Base-by-base conservation (phyloP, 2,797 vertebrate genomes). In the Paedocypris micromegethes region DNA sequence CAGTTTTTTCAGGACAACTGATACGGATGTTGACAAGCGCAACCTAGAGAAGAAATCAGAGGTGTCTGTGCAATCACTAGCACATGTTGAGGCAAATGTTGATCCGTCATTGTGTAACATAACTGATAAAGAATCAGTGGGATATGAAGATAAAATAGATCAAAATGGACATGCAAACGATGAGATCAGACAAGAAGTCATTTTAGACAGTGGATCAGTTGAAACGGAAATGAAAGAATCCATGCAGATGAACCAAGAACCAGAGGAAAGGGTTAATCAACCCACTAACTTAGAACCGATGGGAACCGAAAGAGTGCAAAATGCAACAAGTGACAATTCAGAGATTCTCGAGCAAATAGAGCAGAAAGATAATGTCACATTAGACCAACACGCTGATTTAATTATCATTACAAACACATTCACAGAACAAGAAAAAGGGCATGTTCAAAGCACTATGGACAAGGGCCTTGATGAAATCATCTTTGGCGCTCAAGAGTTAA, bases 381-480 rank as follows among this genome's bases (percentile, higher is more conserved):
- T 23, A 65, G 38, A 42, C 40, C 8, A 23, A 23, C 23, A 23
- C 23, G 5, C 48, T 37, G 55, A 62, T 60, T 9, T 48, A 58
- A 5, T 71, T 54, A 55, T 60, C 64, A 58, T 23, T 23, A 23
- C 23, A 46, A 3, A 39, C 1, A 46, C 51, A 1, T 48, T 37
- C 52, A 59, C 56, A 72, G 66, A 83, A 58, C 68, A 66, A 65
- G 73, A 62, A 45, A 70, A 2, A 44, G 60, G 53, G 68, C 9
- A 46, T 40, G 46, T 68, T 75, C 74, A 61, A 75, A 77, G 80
- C 57, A 75, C 68, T 53, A 73, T 57, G 70, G 65, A 79, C 44
- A 73, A 68, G 57, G 39, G 50, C 23, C 50, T 48, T 75, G 78
- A 74, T 77, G 70, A 79, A 63, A 9, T 60, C 46, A 48, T 23